These are phyloP conservation scores for Litocranius walleri DNA, from an alignment of 2,113 vertebrate species.

Conservation along the genomic window DNA sequence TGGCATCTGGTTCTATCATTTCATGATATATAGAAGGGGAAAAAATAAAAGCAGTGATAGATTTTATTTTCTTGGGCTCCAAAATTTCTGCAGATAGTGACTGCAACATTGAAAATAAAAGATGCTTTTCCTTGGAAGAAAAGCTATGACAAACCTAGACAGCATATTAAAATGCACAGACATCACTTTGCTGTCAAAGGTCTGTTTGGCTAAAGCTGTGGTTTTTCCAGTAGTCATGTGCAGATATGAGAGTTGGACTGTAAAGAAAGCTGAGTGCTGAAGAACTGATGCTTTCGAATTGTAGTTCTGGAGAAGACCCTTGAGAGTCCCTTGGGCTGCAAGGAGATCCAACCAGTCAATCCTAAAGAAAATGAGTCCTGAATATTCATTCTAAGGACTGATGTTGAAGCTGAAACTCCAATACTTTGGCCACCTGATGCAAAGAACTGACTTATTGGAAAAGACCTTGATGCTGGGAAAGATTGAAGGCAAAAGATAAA, in stretches of 20 bases:
- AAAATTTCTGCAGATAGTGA: background rate
- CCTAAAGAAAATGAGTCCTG: background rate
- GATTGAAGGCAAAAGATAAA: background rate
- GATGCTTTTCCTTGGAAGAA: background rate
- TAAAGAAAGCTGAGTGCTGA: background rate
- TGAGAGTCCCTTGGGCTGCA: background rate
- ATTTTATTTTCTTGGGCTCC: background rate
- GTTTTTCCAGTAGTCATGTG: background rate
- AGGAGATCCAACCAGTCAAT: background rate
- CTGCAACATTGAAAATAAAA: background rate
- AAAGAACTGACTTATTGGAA: background rate
- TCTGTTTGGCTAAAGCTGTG: background rate
- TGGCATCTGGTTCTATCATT: background rate
- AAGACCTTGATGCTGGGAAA: background rate
- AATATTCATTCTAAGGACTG: background rate
- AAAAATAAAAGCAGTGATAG: background rate
- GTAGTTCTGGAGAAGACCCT: background rate
- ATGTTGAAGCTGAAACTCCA: background rate
- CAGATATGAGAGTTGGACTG: background rate
- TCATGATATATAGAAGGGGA: background rate
- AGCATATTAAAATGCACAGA: background rate
- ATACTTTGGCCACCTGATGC: background rate
- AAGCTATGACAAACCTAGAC: background rate
- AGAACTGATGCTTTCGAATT: background rate
- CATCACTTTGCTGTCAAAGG: background rate